Percentiles rank a stretch among this genome's conserved stretches.
Conservation (phyloP, 1,140 invertebrate genomes). For the Acyrthosiphon pisum region DNA sequence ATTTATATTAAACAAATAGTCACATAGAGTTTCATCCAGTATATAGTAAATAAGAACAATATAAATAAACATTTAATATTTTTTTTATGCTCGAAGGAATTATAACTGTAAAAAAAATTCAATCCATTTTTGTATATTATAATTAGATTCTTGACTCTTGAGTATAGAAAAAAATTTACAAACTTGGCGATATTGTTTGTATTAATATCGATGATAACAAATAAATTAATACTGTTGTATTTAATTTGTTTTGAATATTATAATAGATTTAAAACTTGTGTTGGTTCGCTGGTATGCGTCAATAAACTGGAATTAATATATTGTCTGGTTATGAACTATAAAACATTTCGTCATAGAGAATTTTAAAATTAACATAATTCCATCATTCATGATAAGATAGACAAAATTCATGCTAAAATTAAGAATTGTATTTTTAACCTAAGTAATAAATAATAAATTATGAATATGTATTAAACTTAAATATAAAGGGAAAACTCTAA, state of each 20-base stretch:
- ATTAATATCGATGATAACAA: not conserved
- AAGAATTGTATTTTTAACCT: no score
- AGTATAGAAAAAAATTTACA: not conserved
- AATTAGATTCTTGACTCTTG: not conserved
- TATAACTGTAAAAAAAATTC: no score
- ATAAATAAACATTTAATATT: not conserved
- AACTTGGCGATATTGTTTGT: not conserved
- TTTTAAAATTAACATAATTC: not conserved
- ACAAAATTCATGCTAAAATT: not conserved
- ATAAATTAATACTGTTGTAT: not conserved
- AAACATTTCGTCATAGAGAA: not conserved
- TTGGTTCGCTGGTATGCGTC: not conserved
- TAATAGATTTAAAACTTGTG: not conserved
- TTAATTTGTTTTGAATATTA: not conserved
- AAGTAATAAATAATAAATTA: no score
- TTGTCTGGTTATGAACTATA: not conserved
- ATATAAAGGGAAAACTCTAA: no score
- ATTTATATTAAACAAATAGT: not conserved
- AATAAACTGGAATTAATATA: not conserved
- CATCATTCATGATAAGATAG: not conserved
- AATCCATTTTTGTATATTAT: not conserved
- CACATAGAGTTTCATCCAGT: not conserved
- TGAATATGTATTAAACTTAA: no score
- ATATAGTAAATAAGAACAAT: not conserved
- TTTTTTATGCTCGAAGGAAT: no score